phyloP scores from a whole-genome alignment of 1,140 invertebrate genomes.

The Diprion similis region DNA sequence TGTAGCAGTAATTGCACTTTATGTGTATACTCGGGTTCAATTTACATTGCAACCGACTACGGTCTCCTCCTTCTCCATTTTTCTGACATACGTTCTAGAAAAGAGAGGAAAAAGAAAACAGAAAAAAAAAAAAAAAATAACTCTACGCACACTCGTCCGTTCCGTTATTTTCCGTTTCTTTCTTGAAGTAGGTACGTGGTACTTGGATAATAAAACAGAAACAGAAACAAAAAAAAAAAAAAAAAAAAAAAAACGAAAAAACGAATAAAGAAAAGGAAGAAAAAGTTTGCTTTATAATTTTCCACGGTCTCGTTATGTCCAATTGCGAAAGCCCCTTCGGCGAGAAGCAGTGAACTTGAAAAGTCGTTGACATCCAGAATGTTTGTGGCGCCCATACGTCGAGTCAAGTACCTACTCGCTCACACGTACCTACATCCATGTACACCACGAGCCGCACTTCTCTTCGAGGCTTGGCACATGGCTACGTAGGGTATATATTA shows the following conservation, averaged over 20 bases:
- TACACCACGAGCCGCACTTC: too few species aligned
- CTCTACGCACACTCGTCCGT: neutral
- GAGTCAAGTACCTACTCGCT: neutral
- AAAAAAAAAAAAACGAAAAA: neutral
- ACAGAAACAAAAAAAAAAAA: neutral
- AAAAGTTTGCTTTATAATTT: neutral
- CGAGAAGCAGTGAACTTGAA: conserved; percentile 7
- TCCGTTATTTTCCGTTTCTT: neutral
- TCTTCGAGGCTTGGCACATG: neutral
- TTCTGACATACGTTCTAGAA: too few species aligned
- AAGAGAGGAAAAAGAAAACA: neutral
- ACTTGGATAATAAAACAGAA: neutral
- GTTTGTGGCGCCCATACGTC: conserved; percentile 6
- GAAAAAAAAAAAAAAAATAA: neutral
- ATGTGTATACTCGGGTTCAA: too few species aligned
- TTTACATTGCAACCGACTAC: too few species aligned
- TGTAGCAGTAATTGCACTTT: too few species aligned
- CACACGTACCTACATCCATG: neutral
- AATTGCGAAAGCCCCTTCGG: neutral
- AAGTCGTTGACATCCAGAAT: conserved; percentile 7
- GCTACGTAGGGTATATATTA: neutral
- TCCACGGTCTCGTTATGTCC: conserved; percentile 2
- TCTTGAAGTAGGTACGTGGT: neutral
- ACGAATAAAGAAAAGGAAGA: neutral
- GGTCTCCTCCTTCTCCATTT: too few species aligned